Base-by-base conservation (phyloP, 2,888 invertebrate genomes). In the Megaustenia siamemsis region DNA sequence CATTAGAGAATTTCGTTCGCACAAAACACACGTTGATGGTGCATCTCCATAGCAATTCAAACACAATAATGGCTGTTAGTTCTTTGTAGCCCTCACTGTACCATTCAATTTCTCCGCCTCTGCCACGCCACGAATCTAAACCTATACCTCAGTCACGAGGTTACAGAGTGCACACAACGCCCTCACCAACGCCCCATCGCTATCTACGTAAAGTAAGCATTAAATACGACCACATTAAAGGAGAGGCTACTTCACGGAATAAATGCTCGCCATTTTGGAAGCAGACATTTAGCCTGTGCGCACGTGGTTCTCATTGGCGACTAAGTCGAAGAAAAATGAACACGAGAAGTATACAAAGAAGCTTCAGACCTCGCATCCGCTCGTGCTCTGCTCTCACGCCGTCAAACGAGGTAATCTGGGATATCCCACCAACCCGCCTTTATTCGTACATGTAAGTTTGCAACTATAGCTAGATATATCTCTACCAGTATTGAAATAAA, bases 21-120 rank as follows among this genome's bases (percentile, higher is more conserved):
- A n/a, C 43, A 71, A 71, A 71, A 40, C 43, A 71, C 71, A 71
- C 71, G n/a, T 69, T 69, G 71, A 43, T 8, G 71, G 40, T 43
- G 43, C n/a, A 3, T 56, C n/a, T 10, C 43, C 71, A 71, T 71
- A 71, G 71, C 24, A 71, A 71, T 71, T 43, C 43, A 43, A 71
- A 43, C n/a, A 71, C 43, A 43, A 71, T 71, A 43, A 71, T 28
- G 3, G 71, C 12, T 71, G 71, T 71, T 71, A 43, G 43, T 28
- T 71, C 43, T 71, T n/a, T 71, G 71, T 15, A 45, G 8, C 8
- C 8, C 43, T 71, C 43, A 43, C 71, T 71, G 10, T 43, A 43
- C 71, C 71, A 71, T 71, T 71, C 43, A 28, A 71, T 24, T 10
- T 38, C n/a, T 43, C 40, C n/a, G n/a, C 43, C 43, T 12, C 71